Evolutionary conservation across 2,888 invertebrate genomes (phyloP), one percentile per base, ranked within the genome.

Genomic region (Sesamia inferens): DNA sequence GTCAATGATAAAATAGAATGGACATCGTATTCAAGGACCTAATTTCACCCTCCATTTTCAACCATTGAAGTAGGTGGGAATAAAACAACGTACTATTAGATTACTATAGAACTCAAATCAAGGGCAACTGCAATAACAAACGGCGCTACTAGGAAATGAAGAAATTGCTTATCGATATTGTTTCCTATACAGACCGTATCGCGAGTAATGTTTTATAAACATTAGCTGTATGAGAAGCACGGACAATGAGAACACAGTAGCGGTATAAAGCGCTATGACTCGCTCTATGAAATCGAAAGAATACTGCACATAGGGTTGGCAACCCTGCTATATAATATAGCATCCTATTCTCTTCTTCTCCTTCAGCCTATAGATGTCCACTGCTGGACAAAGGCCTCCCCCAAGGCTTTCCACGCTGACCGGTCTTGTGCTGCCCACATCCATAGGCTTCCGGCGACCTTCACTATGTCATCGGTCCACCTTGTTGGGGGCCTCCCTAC

Each of bases 151-250:
- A 89, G 89, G 92, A 92, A 92, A 90, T 88, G 83, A 84, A 86
- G 88, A 87, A 88, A 89, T 87, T 84, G 86, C 86, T 89, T 91
- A 91, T 91, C 90, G 88, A 87, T 88, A 90, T 84, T 83, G 88
- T 88, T 90, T 89, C 88, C 85, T 87, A 84, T 65, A 86, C 78
- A 82, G 79, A 69, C 84, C 85, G 79, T 88, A 89, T 87, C 88
- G 86, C 78, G 62, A 66, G 68, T 71, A 76, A 83, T 90, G 90
- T 92, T 92, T 92, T 89, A 86, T 90, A 92, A 92, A 92, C 91
- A 92, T 81, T 69, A 51, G 69, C 66, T 81, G 88, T 84, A 69
- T 74, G 69, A 77, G 79, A 74, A 71, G 62, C 82, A 55, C 57
- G 85, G 76, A 85, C 83, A 87, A 84, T 84, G 82, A 71, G 79